Conservation (phyloP, 2,113 vertebrate genomes). For the Prunella fulvescens region DNA sequence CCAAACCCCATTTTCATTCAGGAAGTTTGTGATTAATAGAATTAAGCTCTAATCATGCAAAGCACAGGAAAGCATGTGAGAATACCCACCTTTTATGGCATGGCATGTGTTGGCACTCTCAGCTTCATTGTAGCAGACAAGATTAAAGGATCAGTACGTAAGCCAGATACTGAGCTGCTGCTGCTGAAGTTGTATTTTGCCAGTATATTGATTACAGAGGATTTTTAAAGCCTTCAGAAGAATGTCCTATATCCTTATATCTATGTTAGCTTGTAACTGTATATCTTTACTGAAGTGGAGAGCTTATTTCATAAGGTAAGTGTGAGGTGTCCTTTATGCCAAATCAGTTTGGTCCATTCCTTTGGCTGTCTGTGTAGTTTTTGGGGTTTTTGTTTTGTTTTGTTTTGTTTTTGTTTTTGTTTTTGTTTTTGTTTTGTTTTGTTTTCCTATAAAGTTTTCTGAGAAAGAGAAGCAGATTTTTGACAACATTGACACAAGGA, state of each 20-base stretch:
- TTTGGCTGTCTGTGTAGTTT: not conserved
- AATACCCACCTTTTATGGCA: slow-evolving; percentile 36
- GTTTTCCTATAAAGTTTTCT: not conserved
- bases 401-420: too few species aligned
- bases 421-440: not conserved
- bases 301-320: not conserved
- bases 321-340: not conserved
- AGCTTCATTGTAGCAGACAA: not conserved
- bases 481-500: not conserved
- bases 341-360: not conserved
- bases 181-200: not conserved
- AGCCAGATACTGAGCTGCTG: slow-evolving; percentile 5
- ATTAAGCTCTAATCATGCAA: slow-evolving; percentile 22
- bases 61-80: slow-evolving; percentile 24
- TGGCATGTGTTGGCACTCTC: slow-evolving; percentile 2
- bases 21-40: slow-evolving; percentile 1
- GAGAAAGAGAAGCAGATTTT: not conserved
- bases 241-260: not conserved
- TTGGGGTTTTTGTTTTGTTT: not conserved
- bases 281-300: not conserved
- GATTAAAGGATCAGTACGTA: slow-evolving; percentile 47
- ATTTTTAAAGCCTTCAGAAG: not conserved
- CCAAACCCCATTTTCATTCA: slow-evolving; percentile 11
- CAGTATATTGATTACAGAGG: slow-evolving; percentile 24
- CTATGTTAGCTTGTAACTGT: not conserved